Evolutionary conservation across 2,113 vertebrate species (phyloP), one percentile per base, ranked within the genome.

Genomic region (Oryzias curvinotus): DNA sequence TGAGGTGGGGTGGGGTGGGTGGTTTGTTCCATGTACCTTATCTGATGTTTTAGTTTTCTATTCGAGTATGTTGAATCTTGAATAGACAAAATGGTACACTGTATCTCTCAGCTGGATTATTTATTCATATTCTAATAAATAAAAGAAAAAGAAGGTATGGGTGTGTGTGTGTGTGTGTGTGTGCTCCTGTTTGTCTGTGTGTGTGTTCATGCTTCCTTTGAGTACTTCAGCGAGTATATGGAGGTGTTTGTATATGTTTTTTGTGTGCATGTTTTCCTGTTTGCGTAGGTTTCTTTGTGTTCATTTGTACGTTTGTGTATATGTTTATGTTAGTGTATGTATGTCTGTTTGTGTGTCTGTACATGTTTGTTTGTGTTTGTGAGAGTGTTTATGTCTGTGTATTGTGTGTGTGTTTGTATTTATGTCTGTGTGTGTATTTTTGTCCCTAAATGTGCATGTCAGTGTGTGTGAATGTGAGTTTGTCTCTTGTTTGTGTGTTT

Each of bases 331-430:
- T 18, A 13, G 48, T 50, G 48, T 51, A 12, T 51, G 28, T 25
- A 14, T 30, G 45, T 53, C 50, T 28, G 51, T 53, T 36, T 51
- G 60, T 47, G 45, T 47, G 45, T 46, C 6, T 46, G 45, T 46
- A 16, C 16, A 3, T 46, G 14, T 46, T 15, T 47, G 21, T n/a
- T 43, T 59, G 57, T 49, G 1, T 47, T 25, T 21, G 42, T 61
- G 46, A 15, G 26, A 36, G 46, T 41, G 18, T 41, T 18, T 15
- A 28, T 16, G 21, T 19, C 28, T 16, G 3, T 47, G 43, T n/a
- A 14, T 23, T 59, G 45, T 49, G 1, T 46, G 43, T 19, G 42
- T 60, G 25, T 19, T 17, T 49, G 25, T 41, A 14, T 36, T 25
- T 36, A 26, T 21, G 21, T 26, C 12, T 47, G 21, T n/a, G 57